Conservation (phyloP, 1,140 invertebrate species). For the Chironomus striatipennis region DNA sequence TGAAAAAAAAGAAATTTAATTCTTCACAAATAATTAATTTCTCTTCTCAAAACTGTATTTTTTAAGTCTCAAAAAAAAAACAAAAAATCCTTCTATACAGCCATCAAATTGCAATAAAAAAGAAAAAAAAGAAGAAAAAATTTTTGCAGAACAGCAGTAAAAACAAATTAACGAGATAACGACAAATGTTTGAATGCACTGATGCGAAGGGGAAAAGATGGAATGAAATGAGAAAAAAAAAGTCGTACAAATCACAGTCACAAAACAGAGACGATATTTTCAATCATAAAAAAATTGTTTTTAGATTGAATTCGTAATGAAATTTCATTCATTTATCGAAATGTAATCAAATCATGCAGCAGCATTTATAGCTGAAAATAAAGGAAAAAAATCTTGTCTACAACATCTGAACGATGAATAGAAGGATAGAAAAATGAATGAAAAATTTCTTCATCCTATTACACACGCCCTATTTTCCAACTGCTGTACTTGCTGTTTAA, state of each 20-base stretch:
- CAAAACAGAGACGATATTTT: constrained; percentile 5
- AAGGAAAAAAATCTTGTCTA: no score
- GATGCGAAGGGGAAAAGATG: background rate
- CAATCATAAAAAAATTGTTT: constrained; percentile 21
- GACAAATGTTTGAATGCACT: background rate
- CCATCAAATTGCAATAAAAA: no score
- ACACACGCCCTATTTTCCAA: constrained; percentile 3
- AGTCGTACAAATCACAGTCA: background rate
- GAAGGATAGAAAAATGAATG: no score
- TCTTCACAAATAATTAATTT: constrained; percentile 8
- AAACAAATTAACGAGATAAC: constrained; percentile 1
- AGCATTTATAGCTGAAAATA: background rate
- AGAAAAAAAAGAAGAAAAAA: no score
- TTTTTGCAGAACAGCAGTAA: background rate
- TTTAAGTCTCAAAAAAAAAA: no score
- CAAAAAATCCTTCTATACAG: no score
- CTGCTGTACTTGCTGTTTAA: no score
- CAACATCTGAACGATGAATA: no score
- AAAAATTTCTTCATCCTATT: background rate
- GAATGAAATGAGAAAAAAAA: background rate
- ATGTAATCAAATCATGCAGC: constrained; percentile 20
- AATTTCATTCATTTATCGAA: constrained; percentile 21
- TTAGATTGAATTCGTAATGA: constrained; percentile 22
- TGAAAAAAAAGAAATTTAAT: background rate
- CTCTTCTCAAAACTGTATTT: background rate